These are phyloP conservation scores for Arenaria interpres DNA, from an alignment of 2,113 vertebrate genomes.

Conservation along the genomic window DNA sequence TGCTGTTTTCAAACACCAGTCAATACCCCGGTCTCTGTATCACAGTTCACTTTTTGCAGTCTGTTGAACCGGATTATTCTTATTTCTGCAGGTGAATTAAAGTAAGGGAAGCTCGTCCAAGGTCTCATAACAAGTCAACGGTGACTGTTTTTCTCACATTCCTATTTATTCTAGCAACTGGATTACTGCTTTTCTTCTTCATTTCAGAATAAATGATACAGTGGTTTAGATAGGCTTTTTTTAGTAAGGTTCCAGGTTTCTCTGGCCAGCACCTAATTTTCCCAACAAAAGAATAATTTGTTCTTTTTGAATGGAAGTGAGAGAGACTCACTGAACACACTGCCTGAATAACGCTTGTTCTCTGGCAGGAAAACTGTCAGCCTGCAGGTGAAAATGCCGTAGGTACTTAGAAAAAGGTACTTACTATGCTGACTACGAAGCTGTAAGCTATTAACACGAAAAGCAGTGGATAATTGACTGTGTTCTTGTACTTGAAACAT, in stretches of 20 bases:
- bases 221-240: not conserved
- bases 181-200: not conserved
- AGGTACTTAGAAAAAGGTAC: slow-evolving; percentile 57
- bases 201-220: not conserved
- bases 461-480: slow-evolving; percentile 85
- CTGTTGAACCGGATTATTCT: not conserved
- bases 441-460: slow-evolving; percentile 88
- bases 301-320: not conserved
- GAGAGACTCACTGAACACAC: not conserved
- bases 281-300: slow-evolving; percentile 2
- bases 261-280: not conserved
- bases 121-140: not conserved
- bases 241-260: not conserved
- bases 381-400: not conserved
- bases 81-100: not conserved
- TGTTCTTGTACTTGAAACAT: slow-evolving; percentile 93
- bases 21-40: not conserved
- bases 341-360: not conserved
- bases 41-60: not conserved
- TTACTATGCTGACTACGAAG: slow-evolving; percentile 90
- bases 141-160: not conserved
- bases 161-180: not conserved
- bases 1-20: not conserved
- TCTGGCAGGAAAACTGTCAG: not conserved
- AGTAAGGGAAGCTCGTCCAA: not conserved